Evolutionary conservation across 1,140 invertebrate species (phyloP).

Genomic region (Cardiocondyla obscurior): DNA sequence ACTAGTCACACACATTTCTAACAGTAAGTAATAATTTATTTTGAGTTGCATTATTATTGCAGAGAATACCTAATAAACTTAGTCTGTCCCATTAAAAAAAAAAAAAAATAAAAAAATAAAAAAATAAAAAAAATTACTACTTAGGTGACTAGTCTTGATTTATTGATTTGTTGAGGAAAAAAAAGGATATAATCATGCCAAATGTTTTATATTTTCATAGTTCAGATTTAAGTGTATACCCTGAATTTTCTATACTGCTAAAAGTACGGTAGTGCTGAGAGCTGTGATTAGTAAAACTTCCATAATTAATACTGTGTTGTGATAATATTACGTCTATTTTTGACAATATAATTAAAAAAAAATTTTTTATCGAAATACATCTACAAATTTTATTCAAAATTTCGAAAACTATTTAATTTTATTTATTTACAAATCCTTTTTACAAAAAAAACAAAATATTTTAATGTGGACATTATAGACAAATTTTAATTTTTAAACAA

Average conservation of each 20-base stretch:
- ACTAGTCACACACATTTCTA: slow-evolving; percentile 82
- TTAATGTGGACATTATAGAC: slow-evolving; percentile 57
- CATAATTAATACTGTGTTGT: slow-evolving; percentile 58
- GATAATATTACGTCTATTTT: slow-evolving; percentile 40
- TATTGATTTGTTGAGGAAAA: too few species aligned
- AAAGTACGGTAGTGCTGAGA: slow-evolving; percentile 37
- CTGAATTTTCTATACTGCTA: slow-evolving; percentile 31
- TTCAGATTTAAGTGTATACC: slow-evolving; percentile 30
- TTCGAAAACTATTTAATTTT: neutral
- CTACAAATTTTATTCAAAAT: slow-evolving; percentile 19
- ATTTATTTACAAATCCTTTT: slow-evolving; percentile 33
- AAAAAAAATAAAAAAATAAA: too few species aligned
- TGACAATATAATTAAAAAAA: slow-evolving; percentile 17
- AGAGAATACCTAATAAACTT: slow-evolving; percentile 65
- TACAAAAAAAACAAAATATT: slow-evolving; percentile 43
- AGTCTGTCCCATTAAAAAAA: slow-evolving; percentile 56
- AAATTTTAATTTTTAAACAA: neutral
- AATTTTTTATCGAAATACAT: neutral
- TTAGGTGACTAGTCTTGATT: slow-evolving; percentile 52
- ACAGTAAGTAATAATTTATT: slow-evolving; percentile 79
- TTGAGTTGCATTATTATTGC: slow-evolving; percentile 66
- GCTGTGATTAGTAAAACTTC: slow-evolving; percentile 59
- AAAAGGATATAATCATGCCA: slow-evolving; percentile 29
- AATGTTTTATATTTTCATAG: slow-evolving; percentile 51
- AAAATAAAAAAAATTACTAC: too few species aligned